phyloP scores from a whole-genome alignment of 2,888 invertebrate species.

The Erebia ligea region DNA sequence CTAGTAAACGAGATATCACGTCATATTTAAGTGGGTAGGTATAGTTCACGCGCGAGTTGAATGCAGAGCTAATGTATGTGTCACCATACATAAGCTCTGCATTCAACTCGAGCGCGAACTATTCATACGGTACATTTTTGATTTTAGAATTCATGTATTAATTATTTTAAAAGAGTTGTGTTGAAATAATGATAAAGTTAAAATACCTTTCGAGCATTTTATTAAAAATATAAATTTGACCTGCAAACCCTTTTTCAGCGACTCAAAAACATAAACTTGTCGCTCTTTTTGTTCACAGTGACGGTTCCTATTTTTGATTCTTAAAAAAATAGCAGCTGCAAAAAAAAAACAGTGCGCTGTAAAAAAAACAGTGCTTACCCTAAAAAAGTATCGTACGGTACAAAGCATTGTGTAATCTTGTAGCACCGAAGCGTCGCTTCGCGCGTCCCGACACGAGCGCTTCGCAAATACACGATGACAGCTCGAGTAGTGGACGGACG shows the following conservation, averaged over 20 bases:
- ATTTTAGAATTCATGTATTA: too few species aligned
- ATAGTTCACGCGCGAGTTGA: too few species aligned
- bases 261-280: not conserved
- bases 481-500: conserved; percentile 17
- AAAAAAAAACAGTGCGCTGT: not conserved
- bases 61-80: too few species aligned
- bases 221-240: not conserved
- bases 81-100: too few species aligned
- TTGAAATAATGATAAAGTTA: not conserved
- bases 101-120: too few species aligned
- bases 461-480: conserved; percentile 42
- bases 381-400: conserved; percentile 10
- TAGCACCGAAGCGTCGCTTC: conserved; percentile 27
- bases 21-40: too few species aligned
- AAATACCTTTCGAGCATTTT: not conserved
- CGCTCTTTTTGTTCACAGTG: not conserved
- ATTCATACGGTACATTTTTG: too few species aligned
- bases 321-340: not conserved
- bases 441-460: conserved; percentile 43
- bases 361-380: conserved; percentile 2
- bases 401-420: conserved; percentile 13
- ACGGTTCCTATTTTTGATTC: not conserved
- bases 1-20: too few species aligned
- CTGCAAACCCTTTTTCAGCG: not conserved
- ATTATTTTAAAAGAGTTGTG: too few species aligned